These are phyloP conservation scores for Dendroctonus ponderosae DNA, from an alignment of 1,140 invertebrate genomes.

Conservation along the genomic window DNA sequence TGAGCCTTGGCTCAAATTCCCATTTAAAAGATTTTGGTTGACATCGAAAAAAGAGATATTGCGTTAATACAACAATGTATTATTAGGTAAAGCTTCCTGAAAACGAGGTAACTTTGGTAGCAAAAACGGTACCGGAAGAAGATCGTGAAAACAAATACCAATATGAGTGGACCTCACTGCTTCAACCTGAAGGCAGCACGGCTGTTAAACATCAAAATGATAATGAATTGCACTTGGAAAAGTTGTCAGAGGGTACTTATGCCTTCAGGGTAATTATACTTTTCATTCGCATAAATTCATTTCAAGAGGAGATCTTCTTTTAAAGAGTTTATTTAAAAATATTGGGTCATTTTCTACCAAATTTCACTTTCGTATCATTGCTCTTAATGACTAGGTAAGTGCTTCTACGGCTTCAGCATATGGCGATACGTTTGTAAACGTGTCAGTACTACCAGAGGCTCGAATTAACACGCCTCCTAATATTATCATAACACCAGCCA, in stretches of 20 bases:
- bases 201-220: conserved; percentile 87
- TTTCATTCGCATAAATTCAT: background rate
- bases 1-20: background rate
- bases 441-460: conserved; percentile 87
- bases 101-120: conserved; percentile 74
- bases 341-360: background rate
- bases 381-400: conserved; percentile 51
- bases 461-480: conserved; percentile 81
- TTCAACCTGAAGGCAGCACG: conserved; percentile 76
- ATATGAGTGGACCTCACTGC: conserved; percentile 85
- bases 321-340: background rate
- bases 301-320: background rate
- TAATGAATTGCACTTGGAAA: conserved; percentile 70
- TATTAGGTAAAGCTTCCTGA: conserved; percentile 59
- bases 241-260: conserved; percentile 82
- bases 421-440: conserved; percentile 85
- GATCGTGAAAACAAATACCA: conserved; percentile 65
- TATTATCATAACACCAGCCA: conserved; percentile 80
- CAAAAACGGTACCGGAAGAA: conserved; percentile 76
- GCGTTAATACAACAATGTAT: background rate
- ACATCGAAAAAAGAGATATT: background rate
- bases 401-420: conserved; percentile 71
- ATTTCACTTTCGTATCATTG: background rate
- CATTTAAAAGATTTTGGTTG: background rate
- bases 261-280: conserved; percentile 71